Percentiles rank a stretch among this genome's conserved stretches.
Conservation (phyloP, 2,113 vertebrate genomes). For the Oreochromis aureus region DNA sequence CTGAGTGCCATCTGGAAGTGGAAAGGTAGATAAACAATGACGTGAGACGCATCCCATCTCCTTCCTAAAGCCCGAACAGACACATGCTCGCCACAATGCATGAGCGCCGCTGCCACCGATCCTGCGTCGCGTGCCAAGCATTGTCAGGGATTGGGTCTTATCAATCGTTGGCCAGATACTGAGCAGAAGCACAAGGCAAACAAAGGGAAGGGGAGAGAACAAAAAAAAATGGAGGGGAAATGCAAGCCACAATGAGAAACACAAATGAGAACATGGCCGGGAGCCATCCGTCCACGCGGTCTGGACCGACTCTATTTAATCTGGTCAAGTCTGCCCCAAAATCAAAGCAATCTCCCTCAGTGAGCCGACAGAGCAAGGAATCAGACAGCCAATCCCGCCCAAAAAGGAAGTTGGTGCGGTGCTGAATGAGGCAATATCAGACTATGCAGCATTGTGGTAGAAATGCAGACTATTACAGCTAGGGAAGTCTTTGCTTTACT, state of each 20-base stretch:
- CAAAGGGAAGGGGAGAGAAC: slow-evolving; percentile 43
- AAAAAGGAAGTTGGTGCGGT: slow-evolving; percentile 30
- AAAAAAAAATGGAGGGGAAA: slow-evolving; percentile 42
- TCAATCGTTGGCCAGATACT: slow-evolving; percentile 75
- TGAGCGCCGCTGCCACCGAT: slow-evolving; percentile 33
- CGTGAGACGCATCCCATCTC: slow-evolving; percentile 47
- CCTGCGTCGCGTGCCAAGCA: slow-evolving; percentile 48
- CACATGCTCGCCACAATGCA: slow-evolving; percentile 36
- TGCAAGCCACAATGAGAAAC: slow-evolving; percentile 59
- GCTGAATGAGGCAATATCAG: slow-evolving; percentile 35
- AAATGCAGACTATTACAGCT: slow-evolving; percentile 31
- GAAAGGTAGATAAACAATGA: slow-evolving; percentile 76
- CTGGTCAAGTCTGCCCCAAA: slow-evolving; percentile 55
- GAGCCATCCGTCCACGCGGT: slow-evolving; percentile 36
- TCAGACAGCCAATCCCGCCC: slow-evolving; percentile 30
- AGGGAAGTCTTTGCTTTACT: slow-evolving; percentile 44
- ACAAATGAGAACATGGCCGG: slow-evolving; percentile 61
- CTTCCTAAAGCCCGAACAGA: slow-evolving; percentile 22
- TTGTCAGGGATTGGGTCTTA: slow-evolving; percentile 75
- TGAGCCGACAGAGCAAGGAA: slow-evolving; percentile 25
- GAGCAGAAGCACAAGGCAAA: slow-evolving; percentile 59
- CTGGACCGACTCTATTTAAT: slow-evolving; percentile 50
- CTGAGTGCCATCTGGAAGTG: slow-evolving; percentile 74
- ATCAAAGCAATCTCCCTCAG: slow-evolving; percentile 51
- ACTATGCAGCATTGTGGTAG: slow-evolving; percentile 19